Evolutionary conservation across 2,888 invertebrate species (phyloP), one percentile per base, ranked within the genome.

Genomic region (Torymus texanus): DNA sequence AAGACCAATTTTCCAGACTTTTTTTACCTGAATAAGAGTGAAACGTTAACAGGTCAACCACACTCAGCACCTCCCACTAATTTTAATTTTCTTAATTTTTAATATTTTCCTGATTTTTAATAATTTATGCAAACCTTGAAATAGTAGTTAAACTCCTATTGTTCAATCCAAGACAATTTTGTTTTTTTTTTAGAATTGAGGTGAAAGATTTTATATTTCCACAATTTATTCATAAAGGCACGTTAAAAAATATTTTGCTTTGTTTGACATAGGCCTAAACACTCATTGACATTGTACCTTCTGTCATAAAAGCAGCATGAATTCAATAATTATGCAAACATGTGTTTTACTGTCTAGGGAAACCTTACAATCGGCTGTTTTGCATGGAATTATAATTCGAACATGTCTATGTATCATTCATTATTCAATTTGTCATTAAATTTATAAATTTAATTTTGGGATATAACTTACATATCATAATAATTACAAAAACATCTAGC

Each of bases 51-150:
- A 78, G 24, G 41, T 71, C 59, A 56, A 73, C 76, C 70, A 74
- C 84, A 80, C 84, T 82, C 81, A 84, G 82, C 85, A 85, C 85
- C 85, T 84, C 84, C 85, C 84, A 84, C 75, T 80, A 75, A 73
- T 73, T 73, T 76, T 75, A 55, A 71, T 76, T 77, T 68, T 65
- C 29, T 59, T 78, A 41, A 63, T 76, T 76, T 67, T 70, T 66
- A 78, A 63, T 74, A 50, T 56, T 75, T 67, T 75, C 29, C 67
- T 68, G 21, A 53, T 65, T 78, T 58, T 67, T 55, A 71, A 72
- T 67, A 2, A 58, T 77, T 62, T 66, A 66, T 53, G 56, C 51
- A 24, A 67, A 59, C 14, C 56, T 67, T 61, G 14, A 41, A 71
- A 72, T 16, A 16, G 58, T 75, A 72, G 50, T 18, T 76, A 5